Evolutionary conservation across 2,113 vertebrate genomes (phyloP).

Genomic region (Cettia cetti): DNA sequence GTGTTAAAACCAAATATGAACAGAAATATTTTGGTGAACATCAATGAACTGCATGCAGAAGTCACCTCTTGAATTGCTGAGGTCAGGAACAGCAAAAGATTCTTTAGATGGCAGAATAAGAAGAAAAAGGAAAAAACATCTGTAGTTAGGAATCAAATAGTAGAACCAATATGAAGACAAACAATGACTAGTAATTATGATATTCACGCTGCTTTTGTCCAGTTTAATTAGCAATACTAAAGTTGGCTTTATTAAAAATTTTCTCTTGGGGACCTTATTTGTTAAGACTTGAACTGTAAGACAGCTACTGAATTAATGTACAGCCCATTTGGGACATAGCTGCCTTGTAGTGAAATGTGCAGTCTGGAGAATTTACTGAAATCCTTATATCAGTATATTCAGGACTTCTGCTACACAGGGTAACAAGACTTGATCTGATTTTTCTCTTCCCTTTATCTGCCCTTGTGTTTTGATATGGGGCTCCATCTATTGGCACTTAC

Average conservation of each 20-base stretch:
- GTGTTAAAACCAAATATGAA: conserved; percentile 21
- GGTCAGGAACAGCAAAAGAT: conserved; percentile 97
- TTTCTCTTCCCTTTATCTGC: not conserved
- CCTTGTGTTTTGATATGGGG: not conserved
- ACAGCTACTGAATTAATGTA: not conserved
- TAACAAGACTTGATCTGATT: not conserved
- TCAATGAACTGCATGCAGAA: conserved; percentile 79
- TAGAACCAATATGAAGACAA: conserved; percentile 37
- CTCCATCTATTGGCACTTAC: not conserved
- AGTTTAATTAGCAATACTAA: not conserved
- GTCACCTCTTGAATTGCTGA: conserved; percentile 99
- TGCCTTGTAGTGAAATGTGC: not conserved
- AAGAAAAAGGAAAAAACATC: conserved; percentile 80
- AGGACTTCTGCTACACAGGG: not conserved
- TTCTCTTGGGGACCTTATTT: not conserved
- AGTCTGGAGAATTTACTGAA: not conserved
- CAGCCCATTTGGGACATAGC: not conserved
- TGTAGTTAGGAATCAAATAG: conserved; percentile 73
- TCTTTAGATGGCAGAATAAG: conserved; percentile 86
- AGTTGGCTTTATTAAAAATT: not conserved
- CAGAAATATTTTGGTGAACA: conserved; percentile 56
- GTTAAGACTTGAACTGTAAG: not conserved
- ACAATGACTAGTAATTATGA: not conserved
- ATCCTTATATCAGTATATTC: not conserved
- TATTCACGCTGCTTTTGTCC: not conserved